Evolutionary conservation across 2,113 vertebrate species (phyloP), one percentile per base, ranked within the genome.

Genomic region (Chloebia gouldiae): DNA sequence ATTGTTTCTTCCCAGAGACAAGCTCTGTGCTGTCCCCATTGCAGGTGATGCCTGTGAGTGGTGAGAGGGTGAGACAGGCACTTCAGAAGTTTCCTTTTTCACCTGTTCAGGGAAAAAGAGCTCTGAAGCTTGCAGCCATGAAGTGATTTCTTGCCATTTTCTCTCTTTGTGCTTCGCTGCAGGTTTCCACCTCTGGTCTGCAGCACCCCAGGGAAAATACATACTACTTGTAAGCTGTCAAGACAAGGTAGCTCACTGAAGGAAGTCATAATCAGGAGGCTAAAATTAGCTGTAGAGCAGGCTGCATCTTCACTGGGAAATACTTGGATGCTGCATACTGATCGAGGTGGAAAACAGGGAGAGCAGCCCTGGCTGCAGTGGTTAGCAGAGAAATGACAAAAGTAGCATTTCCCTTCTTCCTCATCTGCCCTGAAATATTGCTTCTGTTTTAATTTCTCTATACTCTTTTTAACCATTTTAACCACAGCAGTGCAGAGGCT

Each of bases 111-210:
- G 71, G 65, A 60, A 60, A 51, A 40, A 59, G 56, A 86, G 85
- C 59, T 88, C 53, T 60, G 91, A 90, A 86, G 42, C 93, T 85
- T 54, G 33, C 82, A 87, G 49, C 7, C 0, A 3, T n/a, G 18
- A 76, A 94, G 63, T 60, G 87, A 92, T 95, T 95, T 85, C 94
- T 83, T 94, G 85, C 79, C 64, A 82, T 95, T 82, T 80, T 82
- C 76, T 71, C 59, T 85, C 80, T 92, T 90, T 88, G 73, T 91
- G 66, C 50, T 69, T 87, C 82, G 47, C 95, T 91, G 80, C 91
- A 78, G 82, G 92, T 93, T 93, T 93, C 86, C 69, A 84, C 86
- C 92, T 92, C 90, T 75, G 88, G 64, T 86, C 80, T 91, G 76
- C 83, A 93, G 86, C 88, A 84, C 92, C 86, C 60, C 82, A 53